These are phyloP conservation scores for Bombus polaris DNA, from an alignment of 1,140 invertebrate genomes.

Conservation along the genomic window DNA sequence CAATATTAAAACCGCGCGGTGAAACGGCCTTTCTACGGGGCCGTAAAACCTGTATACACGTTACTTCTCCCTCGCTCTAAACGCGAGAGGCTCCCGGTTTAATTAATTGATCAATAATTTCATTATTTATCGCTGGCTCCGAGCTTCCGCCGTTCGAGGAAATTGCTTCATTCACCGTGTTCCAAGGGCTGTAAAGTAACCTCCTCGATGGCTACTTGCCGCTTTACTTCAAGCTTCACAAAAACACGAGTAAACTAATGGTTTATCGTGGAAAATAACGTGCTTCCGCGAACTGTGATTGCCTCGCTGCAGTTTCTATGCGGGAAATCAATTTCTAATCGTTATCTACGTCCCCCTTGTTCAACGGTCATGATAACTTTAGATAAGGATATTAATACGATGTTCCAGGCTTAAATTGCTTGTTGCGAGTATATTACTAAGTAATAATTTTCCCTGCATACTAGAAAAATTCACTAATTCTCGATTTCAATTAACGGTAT, in stretches of 20 bases:
- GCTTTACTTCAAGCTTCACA: neutral
- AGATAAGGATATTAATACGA: neutral
- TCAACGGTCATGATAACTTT: neutral
- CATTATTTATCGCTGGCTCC: constrained; percentile 26
- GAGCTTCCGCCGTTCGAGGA: constrained; percentile 18
- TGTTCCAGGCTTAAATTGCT: neutral
- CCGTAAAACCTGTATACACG: constrained; percentile 34
- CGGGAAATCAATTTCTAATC: constrained; percentile 1
- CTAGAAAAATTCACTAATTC: too few species aligned
- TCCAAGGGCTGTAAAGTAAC: neutral
- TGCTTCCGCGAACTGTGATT: neutral
- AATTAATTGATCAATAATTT: constrained; percentile 48
- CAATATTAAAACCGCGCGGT: constrained; percentile 23
- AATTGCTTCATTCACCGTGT: constrained; percentile 20
- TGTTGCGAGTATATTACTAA: too few species aligned
- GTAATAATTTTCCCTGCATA: too few species aligned
- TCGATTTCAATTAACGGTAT: too few species aligned
- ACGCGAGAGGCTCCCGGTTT: neutral
- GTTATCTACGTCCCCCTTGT: neutral
- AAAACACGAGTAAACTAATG: neutral
- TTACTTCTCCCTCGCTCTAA: neutral
- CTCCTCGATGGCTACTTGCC: neutral
- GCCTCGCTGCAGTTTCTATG: neutral
- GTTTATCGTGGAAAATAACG: neutral
- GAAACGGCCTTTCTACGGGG: constrained; percentile 20